Conservation (phyloP, 2,888 invertebrate species). For the Hypolimnas misippus region DNA sequence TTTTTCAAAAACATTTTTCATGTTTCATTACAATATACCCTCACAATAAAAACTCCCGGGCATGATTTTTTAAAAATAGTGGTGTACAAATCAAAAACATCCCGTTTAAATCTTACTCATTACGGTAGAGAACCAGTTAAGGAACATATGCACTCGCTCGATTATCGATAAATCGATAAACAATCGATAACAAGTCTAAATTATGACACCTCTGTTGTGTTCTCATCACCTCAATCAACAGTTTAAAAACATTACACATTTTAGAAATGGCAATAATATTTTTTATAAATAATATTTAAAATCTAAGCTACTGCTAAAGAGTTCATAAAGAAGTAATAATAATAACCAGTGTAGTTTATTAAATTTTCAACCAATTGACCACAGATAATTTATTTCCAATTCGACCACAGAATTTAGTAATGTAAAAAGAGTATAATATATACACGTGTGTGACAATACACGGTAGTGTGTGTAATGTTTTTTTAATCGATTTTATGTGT, state of each 20-base stretch:
- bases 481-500: too few relatives aligned
- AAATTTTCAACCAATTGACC: too few relatives aligned
- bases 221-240: slow-evolving; percentile 62
- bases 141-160: slow-evolving; percentile 19
- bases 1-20: too few relatives aligned
- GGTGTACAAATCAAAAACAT: slow-evolving; percentile 13
- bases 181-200: slow-evolving; percentile 70
- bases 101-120: slow-evolving; percentile 31
- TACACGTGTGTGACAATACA: too few relatives aligned
- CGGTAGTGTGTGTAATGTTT: too few relatives aligned
- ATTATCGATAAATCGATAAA: slow-evolving; percentile 50
- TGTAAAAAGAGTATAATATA: too few relatives aligned
- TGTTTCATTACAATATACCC: too few relatives aligned
- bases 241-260: slow-evolving; percentile 9
- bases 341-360: too few relatives aligned
- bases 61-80: neutral
- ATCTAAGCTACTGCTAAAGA: too few relatives aligned
- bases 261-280: slow-evolving; percentile 26
- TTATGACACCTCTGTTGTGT: slow-evolving; percentile 68
- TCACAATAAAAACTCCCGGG: neutral
- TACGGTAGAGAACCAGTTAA: slow-evolving; percentile 30
- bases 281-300: neutral
- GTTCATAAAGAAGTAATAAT: too few relatives aligned
- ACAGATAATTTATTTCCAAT: too few relatives aligned
- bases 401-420: too few relatives aligned